A percentile compares a stretch with the other conserved stretches of the same genome.
Conservation (phyloP, 1,140 invertebrate genomes). For the Myzus persicae region DNA sequence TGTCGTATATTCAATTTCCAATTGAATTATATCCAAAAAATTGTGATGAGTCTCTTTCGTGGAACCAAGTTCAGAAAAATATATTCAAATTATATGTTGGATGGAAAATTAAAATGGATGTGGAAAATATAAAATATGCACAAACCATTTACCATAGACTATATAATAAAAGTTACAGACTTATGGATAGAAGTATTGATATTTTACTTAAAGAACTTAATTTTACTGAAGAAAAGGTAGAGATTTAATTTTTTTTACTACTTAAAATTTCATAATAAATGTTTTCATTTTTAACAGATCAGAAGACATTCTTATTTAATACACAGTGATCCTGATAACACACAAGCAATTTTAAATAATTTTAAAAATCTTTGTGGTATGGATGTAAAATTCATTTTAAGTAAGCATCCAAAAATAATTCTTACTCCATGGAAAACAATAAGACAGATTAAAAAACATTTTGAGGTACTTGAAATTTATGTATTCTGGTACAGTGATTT, state of each 20-base stretch:
- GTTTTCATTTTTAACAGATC: background rate
- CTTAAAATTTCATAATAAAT: background rate
- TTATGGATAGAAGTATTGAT: constrained; percentile 39
- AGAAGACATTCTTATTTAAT: constrained; percentile 44
- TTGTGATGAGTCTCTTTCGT: constrained; percentile 18
- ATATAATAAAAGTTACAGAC: constrained; percentile 36
- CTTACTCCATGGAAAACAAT: constrained; percentile 13
- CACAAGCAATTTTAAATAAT: constrained; percentile 28
- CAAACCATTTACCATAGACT: constrained; percentile 21
- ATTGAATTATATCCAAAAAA: constrained; percentile 9
- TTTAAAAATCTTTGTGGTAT: constrained; percentile 41
- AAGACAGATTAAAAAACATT: constrained; percentile 15
- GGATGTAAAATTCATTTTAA: background rate
- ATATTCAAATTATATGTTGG: constrained; percentile 26
- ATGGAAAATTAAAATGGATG: constrained; percentile 45
- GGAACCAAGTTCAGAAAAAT: constrained; percentile 6
- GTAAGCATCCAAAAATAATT: constrained; percentile 51
- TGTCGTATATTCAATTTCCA: constrained; percentile 37
- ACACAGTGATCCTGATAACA: constrained; percentile 50
- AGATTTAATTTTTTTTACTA: background rate
- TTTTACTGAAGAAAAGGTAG: constrained; percentile 36
- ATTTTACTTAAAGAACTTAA: constrained; percentile 24
- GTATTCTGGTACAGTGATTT: too few relatives aligned
- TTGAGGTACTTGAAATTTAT: background rate
- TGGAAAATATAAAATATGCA: background rate